Percentiles rank a stretch among this genome's conserved stretches.
Evolutionary conservation across 1,140 invertebrate genomes (phyloP).

Genomic region (Mizuhopecten yessoensis): DNA sequence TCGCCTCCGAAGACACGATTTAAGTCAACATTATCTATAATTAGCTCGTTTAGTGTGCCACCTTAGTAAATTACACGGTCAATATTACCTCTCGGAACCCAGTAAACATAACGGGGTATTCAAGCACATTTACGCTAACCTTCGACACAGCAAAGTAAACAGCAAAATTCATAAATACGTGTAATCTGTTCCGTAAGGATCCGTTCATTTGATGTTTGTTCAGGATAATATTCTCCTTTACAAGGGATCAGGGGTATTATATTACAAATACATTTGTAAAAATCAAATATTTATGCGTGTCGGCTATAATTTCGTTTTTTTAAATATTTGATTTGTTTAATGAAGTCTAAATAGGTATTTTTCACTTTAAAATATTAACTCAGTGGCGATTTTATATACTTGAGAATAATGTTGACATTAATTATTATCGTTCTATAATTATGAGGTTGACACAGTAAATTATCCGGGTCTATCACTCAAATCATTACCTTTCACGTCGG

Average conservation of each 20-base stretch:
- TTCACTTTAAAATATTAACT: neutral
- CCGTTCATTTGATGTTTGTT: neutral
- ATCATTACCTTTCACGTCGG: neutral
- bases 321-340: neutral
- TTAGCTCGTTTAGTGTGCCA: neutral
- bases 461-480: neutral
- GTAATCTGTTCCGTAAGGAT: neutral
- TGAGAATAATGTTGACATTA: neutral
- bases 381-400: constrained; percentile 14
- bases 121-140: constrained; percentile 2
- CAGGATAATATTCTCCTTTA: neutral
- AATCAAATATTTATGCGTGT: neutral
- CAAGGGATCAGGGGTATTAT: neutral
- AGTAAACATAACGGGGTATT: neutral
- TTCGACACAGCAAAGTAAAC: constrained; percentile 5
- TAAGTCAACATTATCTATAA: neutral
- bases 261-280: constrained; percentile 13
- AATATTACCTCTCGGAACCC: neutral
- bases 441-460: neutral
- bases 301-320: neutral
- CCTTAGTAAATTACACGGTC: neutral
- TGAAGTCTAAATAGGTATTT: neutral
- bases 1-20: neutral
- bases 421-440: neutral
- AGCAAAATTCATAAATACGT: neutral